Conservation (phyloP, 2,797 vertebrate genomes). For the Steatocranus sp. region DNA sequence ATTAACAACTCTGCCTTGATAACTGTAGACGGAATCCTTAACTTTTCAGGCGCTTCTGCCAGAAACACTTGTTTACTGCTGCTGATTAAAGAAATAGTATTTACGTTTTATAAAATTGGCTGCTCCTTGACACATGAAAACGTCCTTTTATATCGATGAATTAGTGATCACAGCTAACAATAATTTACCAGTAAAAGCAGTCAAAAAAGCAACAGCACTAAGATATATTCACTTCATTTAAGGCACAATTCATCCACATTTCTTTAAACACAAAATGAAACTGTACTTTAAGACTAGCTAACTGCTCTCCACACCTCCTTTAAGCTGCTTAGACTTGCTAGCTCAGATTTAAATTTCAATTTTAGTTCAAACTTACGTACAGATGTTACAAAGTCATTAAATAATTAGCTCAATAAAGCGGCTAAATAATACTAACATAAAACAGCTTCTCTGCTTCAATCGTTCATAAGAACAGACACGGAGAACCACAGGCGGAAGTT, state of each 20-base stretch:
- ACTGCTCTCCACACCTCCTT: neutral
- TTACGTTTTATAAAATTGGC: neutral
- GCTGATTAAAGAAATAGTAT: neutral
- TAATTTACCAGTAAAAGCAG: neutral
- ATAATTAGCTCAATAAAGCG: neutral
- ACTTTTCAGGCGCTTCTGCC: neutral
- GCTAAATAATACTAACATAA: neutral
- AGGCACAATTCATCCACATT: neutral
- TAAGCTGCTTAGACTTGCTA: neutral
- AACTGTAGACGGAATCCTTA: neutral
- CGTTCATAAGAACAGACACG: constrained; percentile 23
- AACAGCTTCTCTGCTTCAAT: neutral
- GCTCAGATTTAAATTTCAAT: fast-evolving
- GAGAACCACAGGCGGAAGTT: constrained; percentile 17
- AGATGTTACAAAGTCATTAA: neutral
- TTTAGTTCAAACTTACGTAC: neutral
- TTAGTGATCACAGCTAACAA: neutral
- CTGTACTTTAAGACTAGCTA: neutral
- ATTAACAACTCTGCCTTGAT: neutral
- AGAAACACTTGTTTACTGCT: neutral
- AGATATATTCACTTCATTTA: neutral
- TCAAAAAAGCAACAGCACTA: neutral
- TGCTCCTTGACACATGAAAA: neutral
- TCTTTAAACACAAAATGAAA: neutral
- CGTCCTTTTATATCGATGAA: neutral